Evolutionary conservation across 2,888 invertebrate species (phyloP).

Genomic region (Drosophila demipolita): DNA sequence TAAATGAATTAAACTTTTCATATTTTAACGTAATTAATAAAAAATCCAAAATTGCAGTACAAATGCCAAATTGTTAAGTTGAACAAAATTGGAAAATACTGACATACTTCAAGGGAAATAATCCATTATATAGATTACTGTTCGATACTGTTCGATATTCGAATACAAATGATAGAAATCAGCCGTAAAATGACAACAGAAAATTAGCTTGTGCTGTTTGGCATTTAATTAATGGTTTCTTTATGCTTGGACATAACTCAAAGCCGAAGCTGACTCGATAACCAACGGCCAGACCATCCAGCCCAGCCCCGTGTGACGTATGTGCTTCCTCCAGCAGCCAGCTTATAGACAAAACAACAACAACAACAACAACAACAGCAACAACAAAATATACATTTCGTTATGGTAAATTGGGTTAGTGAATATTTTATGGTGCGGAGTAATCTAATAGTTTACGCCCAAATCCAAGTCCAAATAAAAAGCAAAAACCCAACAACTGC

Average conservation of each 20-base stretch:
- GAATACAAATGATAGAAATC: constrained; percentile 51
- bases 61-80: background rate
- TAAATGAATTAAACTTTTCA: background rate
- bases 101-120: background rate
- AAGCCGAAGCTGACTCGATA: constrained; percentile 15
- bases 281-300: constrained; percentile 33
- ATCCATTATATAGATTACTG: background rate
- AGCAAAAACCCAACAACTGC: background rate
- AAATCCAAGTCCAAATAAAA: constrained; percentile 13
- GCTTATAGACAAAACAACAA: constrained; percentile 19
- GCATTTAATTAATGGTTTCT: constrained; percentile 65
- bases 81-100: background rate
- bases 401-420: constrained; percentile 70
- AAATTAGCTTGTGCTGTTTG: constrained; percentile 28
- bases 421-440: constrained; percentile 62
- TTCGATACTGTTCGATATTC: constrained; percentile 7
- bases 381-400: constrained; percentile 34
- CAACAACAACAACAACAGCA: background rate
- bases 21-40: background rate
- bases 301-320: background rate
- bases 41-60: background rate
- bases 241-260: constrained; percentile 62
- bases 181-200: constrained; percentile 44
- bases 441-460: constrained; percentile 58
- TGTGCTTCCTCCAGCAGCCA: background rate